Base-by-base conservation (phyloP, 2,113 vertebrate species). In the Onychorhynchus coronatus region DNA sequence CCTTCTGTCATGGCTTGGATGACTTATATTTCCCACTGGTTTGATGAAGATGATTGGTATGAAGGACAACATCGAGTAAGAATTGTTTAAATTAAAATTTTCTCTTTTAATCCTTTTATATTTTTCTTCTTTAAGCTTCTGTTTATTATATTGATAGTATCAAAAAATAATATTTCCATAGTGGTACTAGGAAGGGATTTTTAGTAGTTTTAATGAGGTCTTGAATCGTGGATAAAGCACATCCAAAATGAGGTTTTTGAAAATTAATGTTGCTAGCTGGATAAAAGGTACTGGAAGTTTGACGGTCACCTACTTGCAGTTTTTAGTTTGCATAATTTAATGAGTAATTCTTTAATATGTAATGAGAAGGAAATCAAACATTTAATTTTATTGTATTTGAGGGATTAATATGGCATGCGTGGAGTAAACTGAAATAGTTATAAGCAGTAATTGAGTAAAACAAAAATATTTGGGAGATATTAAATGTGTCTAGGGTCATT, bases 1-100 rank as follows among this genome's bases (percentile, higher is more conserved):
- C 71, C 82, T 91, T 88, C 58, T 56, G 18, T 86, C 78, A 98
- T 98, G 98, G 97, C 98, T 96, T 98, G 97, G 98, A 98, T 98
- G 96, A 96, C 96, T 95, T 98, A 85, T 90, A 94, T 98, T 97
- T 98, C 97, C 74, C 93, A 97, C 91, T 98, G 98, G 98, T 98
- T 98, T 98, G 98, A 98, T 86, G 98, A 98, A 98, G 98, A 98
- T 91, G 97, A 98, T 97, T 98, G 98, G 98, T 98, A 98, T 97
- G 97, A 98, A 98, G 98, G 96, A 97, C 98, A 98, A 58, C 97
- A 97, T 98, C 94, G 95, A 98, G 98, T 98, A 98, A 98, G 98
- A 97, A 88, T 67, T 89, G 17, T 79, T 97, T 91, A 91, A 91
- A 88, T 85, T 97, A 84, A 70, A 59, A 77, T 90, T 95, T 92